A percentile compares a stretch with the other conserved stretches of the same genome.
phyloP scores from a whole-genome alignment of 2,888 invertebrate species.

The Aspidapion aeneum region DNA sequence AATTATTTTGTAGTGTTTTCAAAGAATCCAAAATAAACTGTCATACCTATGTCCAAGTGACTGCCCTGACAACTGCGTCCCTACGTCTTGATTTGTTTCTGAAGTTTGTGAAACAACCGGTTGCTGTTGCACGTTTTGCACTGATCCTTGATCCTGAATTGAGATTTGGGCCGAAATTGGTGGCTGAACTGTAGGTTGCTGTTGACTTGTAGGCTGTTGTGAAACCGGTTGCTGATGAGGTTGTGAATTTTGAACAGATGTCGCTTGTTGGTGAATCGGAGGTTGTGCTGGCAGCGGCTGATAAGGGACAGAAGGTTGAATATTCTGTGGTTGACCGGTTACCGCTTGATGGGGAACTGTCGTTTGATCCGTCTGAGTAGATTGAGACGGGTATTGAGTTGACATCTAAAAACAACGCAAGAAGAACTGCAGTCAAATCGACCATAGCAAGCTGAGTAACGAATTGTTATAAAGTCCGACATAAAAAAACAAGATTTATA shows the following conservation, averaged over 20 bases:
- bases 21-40: too few relatives aligned
- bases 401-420: too few relatives aligned
- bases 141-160: conserved; percentile 3
- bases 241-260: conserved; percentile 11
- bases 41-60: not conserved
- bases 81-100: not conserved
- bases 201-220: too few relatives aligned
- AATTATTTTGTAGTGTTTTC: too few relatives aligned
- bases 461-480: too few relatives aligned
- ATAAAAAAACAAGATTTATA: too few relatives aligned
- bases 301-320: conserved; percentile 12
- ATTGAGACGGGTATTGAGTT: not conserved
- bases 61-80: not conserved
- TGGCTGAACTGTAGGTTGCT: too few relatives aligned
- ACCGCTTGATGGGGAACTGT: conserved; percentile 14
- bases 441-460: too few relatives aligned
- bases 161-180: not conserved
- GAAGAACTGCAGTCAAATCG: too few relatives aligned
- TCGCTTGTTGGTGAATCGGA: conserved; percentile 12
- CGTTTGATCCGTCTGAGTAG: conserved; percentile 1
- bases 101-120: conserved; percentile 13
- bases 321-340: conserved; percentile 6
- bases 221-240: conserved; percentile 17
- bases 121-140: conserved; percentile 18
- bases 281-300: conserved; percentile 43